Percentiles rank a stretch among this genome's conserved stretches.
These are phyloP conservation scores for Holacanthus passer DNA, from an alignment of 2,113 vertebrate genomes.

Conservation along the genomic window DNA sequence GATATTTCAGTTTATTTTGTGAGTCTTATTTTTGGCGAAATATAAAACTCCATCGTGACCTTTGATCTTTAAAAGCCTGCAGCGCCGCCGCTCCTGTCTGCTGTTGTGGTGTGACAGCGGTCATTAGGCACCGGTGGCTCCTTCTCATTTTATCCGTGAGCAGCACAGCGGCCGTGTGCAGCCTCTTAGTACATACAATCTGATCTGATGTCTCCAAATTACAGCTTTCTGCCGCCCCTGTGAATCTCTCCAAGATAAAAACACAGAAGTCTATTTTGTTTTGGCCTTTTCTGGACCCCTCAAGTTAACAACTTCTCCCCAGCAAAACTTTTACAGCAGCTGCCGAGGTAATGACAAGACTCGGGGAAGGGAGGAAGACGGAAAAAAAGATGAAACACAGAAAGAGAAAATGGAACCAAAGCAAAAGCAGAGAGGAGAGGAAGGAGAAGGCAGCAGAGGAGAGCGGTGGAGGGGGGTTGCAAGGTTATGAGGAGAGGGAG, in stretches of 20 bases:
- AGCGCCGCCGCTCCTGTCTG: constrained; percentile 25
- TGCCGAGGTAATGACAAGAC: constrained; percentile 36
- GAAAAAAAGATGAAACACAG: background rate
- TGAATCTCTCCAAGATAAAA: constrained; percentile 51
- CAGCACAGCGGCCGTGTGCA: no score
- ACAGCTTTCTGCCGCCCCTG: constrained; percentile 44
- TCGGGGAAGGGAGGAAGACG: background rate
- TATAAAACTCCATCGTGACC: constrained; percentile 1
- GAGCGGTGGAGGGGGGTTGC: background rate
- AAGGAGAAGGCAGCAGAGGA: background rate
- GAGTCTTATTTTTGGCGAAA: background rate
- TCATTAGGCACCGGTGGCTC: constrained; percentile 45
- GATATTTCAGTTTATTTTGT: background rate
- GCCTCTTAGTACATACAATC: constrained; percentile 28
- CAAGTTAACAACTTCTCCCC: constrained; percentile 57
- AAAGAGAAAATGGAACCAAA: constrained; percentile 19
- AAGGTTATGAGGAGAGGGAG: constrained; percentile 56
- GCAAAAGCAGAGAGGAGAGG: constrained; percentile 17
- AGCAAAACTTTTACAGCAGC: constrained; percentile 53
- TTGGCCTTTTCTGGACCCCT: constrained; percentile 50
- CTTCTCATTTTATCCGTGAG: constrained; percentile 40
- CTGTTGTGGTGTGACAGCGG: constrained; percentile 3
- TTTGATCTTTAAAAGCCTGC: constrained; percentile 26
- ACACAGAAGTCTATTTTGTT: constrained; percentile 45
- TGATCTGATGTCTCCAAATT: constrained; percentile 63